These are phyloP conservation scores for Resseliella maxima DNA, from an alignment of 2,888 invertebrate genomes.

Conservation along the genomic window DNA sequence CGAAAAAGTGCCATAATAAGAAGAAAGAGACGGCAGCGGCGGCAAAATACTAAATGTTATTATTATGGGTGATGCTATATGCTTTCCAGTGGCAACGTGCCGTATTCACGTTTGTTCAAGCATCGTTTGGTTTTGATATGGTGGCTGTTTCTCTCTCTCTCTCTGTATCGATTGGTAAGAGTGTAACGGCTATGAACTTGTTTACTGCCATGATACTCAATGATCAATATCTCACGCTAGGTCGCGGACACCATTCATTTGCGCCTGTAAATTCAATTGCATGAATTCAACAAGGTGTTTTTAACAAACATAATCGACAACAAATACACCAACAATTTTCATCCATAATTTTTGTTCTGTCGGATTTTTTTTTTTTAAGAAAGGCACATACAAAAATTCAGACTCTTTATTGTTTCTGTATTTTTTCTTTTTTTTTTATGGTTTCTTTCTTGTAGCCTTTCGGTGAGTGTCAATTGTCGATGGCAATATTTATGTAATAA, in stretches of 20 bases:
- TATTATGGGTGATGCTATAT: slow-evolving; percentile 22
- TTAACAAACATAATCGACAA: not conserved
- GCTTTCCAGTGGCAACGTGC: not conserved
- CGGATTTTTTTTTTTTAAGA: too few species aligned
- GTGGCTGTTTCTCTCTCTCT: not conserved
- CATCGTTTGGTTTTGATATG: not conserved
- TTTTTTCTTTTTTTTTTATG: too few species aligned
- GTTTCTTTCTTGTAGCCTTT: not conserved
- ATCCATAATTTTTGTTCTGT: too few species aligned
- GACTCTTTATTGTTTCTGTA: too few species aligned
- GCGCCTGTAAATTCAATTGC: not conserved
- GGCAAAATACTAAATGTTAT: not conserved
- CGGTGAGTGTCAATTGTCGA: not conserved
- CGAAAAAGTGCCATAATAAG: not conserved
- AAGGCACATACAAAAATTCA: too few species aligned
- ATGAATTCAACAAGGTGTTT: not conserved
- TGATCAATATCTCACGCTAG: slow-evolving; percentile 51
- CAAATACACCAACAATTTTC: too few species aligned
- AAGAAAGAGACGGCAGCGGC: not conserved
- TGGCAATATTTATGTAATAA: not conserved
- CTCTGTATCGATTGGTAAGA: not conserved
- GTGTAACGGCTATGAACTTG: not conserved
- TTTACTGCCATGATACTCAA: not conserved
- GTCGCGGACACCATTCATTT: slow-evolving; percentile 2
- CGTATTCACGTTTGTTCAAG: not conserved